Evolutionary conservation across 1,140 invertebrate genomes (phyloP).

Genomic region (Macrotrachela quadricornifera): DNA sequence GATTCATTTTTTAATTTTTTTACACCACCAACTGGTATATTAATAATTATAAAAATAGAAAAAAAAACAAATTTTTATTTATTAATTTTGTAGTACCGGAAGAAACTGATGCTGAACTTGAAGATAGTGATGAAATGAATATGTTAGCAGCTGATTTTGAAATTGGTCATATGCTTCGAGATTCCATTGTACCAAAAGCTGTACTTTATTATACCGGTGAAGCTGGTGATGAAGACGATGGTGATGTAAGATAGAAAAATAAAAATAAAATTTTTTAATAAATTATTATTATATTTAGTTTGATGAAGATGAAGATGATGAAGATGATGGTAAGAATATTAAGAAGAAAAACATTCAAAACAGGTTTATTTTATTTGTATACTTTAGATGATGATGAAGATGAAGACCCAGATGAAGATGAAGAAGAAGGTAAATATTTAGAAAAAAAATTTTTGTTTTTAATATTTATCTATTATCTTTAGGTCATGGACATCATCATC

Average conservation of each 20-base stretch:
- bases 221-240: constrained; percentile 7
- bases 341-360: too few relatives aligned
- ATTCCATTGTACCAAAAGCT: constrained; percentile 69
- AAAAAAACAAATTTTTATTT: neutral
- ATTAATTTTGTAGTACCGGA: neutral
- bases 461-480: constrained; percentile 64
- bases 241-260: constrained; percentile 5
- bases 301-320: neutral
- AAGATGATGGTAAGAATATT: neutral
- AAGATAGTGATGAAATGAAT: constrained; percentile 41
- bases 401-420: constrained; percentile 16
- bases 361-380: constrained; percentile 6
- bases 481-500: constrained; percentile 37
- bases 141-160: constrained; percentile 75
- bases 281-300: neutral
- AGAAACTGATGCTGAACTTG: constrained; percentile 6
- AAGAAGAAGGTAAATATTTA: constrained; percentile 17
- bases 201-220: constrained; percentile 72
- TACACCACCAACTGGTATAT: constrained; percentile 42
- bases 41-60: neutral
- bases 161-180: constrained; percentile 84
- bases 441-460: constrained; percentile 48
- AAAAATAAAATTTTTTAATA: constrained; percentile 13
- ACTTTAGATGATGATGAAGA: constrained; percentile 12
- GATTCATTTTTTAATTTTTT: constrained; percentile 98